Conservation (phyloP, 2,797 vertebrate species). For the Anniella stebbinsi region DNA sequence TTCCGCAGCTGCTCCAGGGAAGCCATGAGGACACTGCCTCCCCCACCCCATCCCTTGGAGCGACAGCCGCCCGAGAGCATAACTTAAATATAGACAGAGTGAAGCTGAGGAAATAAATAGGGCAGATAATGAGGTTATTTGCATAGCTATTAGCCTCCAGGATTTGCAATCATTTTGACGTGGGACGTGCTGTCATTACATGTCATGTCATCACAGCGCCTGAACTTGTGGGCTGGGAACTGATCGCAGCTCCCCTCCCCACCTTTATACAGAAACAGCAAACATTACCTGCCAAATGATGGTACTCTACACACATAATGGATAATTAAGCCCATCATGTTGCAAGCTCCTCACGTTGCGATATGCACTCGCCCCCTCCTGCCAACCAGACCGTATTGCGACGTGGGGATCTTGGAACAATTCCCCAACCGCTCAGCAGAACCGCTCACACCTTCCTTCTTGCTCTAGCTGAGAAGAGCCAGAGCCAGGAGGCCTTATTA, state of each 20-base stretch:
- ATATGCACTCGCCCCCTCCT: not conserved
- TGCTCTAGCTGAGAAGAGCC: not conserved
- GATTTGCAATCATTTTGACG: slow-evolving; percentile 59
- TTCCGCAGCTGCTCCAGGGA: not conserved
- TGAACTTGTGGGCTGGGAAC: slow-evolving; percentile 27
- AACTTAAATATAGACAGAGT: slow-evolving; percentile 45
- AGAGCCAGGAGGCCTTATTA: not conserved
- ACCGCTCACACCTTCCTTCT: not conserved
- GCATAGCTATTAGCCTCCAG: slow-evolving; percentile 73
- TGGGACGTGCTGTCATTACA: slow-evolving; percentile 56
- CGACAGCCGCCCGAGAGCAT: slow-evolving; percentile 23
- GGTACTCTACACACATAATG: not conserved
- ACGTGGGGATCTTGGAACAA: not conserved
- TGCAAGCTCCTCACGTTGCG: not conserved
- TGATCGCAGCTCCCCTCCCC: not conserved
- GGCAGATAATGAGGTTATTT: slow-evolving; percentile 74
- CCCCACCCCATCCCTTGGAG: slow-evolving; percentile 30
- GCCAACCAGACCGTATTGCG: not conserved
- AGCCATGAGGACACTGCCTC: not conserved
- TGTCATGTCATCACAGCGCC: not conserved
- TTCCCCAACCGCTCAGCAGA: not conserved
- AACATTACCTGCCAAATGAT: slow-evolving; percentile 10
- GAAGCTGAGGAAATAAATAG: slow-evolving; percentile 72
- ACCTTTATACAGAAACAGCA: not conserved
- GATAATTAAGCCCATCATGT: not conserved